These are phyloP conservation scores for Anniella stebbinsi DNA, from an alignment of 2,797 vertebrate species.

Conservation along the genomic window DNA sequence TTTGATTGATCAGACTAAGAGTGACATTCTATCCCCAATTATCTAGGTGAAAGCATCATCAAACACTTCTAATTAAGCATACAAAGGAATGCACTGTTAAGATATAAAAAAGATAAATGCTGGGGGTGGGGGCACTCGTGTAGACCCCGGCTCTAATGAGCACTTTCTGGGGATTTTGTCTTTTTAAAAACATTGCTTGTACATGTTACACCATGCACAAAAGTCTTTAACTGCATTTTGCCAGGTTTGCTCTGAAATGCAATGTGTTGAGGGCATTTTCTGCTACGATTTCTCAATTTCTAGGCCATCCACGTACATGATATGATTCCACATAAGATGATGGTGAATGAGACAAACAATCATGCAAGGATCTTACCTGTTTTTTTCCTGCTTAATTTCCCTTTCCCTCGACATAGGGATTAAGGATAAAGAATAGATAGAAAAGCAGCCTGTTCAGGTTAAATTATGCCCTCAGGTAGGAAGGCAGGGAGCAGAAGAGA, in stretches of 20 bases:
- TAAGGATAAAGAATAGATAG: neutral
- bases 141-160: neutral
- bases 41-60: neutral
- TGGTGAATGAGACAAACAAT: conserved; percentile 27
- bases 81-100: neutral
- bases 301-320: conserved; percentile 19
- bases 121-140: no score
- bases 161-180: neutral
- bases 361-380: conserved; percentile 18
- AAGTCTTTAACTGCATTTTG: conserved; percentile 28
- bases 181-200: conserved; percentile 1
- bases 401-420: neutral
- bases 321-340: neutral
- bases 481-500: neutral
- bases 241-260: conserved; percentile 22
- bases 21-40: neutral
- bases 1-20: neutral
- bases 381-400: neutral
- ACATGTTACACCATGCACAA: neutral
- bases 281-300: conserved; percentile 27
- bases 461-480: neutral
- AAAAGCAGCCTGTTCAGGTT: neutral
- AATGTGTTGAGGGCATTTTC: conserved; percentile 11
- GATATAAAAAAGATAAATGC: neutral
- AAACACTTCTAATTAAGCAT: neutral